Evolutionary conservation across 2,113 vertebrate species (phyloP), one percentile per base, ranked within the genome.

Genomic region (Sakesphorus luctuosus): DNA sequence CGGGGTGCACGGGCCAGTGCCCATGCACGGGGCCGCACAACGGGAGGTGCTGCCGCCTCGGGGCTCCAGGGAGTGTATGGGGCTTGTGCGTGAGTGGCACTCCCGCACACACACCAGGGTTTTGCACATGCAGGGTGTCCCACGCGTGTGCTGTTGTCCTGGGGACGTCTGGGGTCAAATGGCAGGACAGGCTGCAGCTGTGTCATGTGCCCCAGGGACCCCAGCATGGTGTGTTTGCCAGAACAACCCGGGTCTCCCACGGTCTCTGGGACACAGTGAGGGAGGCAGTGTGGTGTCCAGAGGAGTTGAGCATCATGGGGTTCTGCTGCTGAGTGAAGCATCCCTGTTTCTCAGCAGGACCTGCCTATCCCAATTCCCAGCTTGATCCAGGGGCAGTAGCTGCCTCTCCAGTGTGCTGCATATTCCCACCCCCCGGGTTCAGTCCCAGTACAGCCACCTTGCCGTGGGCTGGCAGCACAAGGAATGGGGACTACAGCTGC

Each of bases 71-170:
- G 44, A 11, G 33, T 13, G 21, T 2, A 15, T 59, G 33, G 46
- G 52, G 12, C 44, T 38, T 7, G 46, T 20, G 76, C 15, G 38
- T 40, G 46, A 2, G 43, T 8, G 69, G 46, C 78, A n/a, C 36
- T 62, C 28, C 53, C 55, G 17, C n/a, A 13, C 0, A 0, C 46
- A 11, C n/a, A 14, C 3, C 1, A 18, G 38, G 20, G 47, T 2
- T 52, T n/a, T 20, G 53, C 78, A 10, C 2, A 6, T 46, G 62
- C 62, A 14, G 38, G 23, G 46, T 46, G 38, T 75, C 71, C 46
- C 46, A 13, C 6, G 2, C 3, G 46, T 40, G 40, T 12, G 52
- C 33, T 28, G 13, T 7, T 17, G 36, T 0, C 0, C 62, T 46
- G 87, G 62, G 69, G 31, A 35, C 9, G 9, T 13, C 13, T 6